Base-by-base conservation (phyloP, 2,797 vertebrate species). In the Geotria australis region DNA sequence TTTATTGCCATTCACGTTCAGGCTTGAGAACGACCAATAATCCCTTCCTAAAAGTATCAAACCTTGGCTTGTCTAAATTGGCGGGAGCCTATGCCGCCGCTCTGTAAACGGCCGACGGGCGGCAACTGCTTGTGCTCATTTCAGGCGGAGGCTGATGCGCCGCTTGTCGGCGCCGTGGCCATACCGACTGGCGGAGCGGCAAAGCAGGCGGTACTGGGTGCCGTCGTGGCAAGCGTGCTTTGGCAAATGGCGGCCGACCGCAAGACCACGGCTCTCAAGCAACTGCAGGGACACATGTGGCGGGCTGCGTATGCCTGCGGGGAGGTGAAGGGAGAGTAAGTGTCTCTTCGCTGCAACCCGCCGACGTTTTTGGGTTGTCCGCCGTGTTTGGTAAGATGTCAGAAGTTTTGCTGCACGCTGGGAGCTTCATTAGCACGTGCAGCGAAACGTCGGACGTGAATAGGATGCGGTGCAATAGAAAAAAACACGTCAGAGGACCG, bases 241-340 rank as follows among this genome's bases (percentile, higher is more conserved):
- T 95, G 89, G 89, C 85, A 91, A 72, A 96, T 95, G 86, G 79
- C 80, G 1, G 70, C 78, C n/a, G 85, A 96, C 71, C 76, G 86
- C 64, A 96, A 96, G 71, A 86, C 79, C 10, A 84, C 78, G 0
- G 88, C 88, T 0, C 77, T 96, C 62, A 96, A 96, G 60, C 85
- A 88, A 70, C 73, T 96, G 48, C 88, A 96, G 64, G 86, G 89
- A 12, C 89, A 96, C 73, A 93, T 96, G 74, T 94, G 89, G 89
- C 77, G 77, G 65, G 65, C 76, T 2, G 88, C 85, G 1, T 96
- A 93, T 6, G 48, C 70, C 14, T 74, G 76, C 0, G 85, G 86
- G 62, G 77, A 65, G 60, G 70, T 96, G 70, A 93, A 83, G 74
- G 81, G 82, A 73, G 81, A 91, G 88, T 96, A 77, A 74, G 86